Base-by-base conservation (phyloP, 2,113 vertebrate genomes). In the Semicossyphus pulcher region DNA sequence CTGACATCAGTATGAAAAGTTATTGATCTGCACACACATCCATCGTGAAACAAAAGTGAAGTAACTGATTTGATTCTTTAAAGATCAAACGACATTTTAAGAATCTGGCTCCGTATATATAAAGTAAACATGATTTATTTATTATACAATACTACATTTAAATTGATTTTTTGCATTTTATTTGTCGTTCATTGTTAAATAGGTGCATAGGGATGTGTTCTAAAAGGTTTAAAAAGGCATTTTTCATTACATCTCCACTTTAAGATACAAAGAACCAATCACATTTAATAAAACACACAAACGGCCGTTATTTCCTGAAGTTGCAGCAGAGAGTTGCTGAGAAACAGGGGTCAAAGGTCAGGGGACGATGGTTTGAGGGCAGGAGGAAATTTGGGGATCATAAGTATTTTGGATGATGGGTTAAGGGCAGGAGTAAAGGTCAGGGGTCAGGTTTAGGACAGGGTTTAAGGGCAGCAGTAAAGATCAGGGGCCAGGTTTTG, bases 261-360 rank as follows among this genome's bases (percentile, higher is more conserved):
- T 44, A 44, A 44, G 16, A 44, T 44, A 44, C 18, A 44, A n/a
- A 44, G 16, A 44, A 44, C 41, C 41, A 44, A 20, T 44, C 20
- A 26, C 25, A 41, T 51, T 32, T 59, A 39, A 70, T 39, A 41
- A 59, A 60, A 52, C 21, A 32, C 16, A 65, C n/a, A 28, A 28
- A 20, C 31, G 12, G 28, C 8, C 14, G 10, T 44, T n/a, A 44
- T 44, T 44, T 44, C 41, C 10, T 14, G 7, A 16, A 57, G 21
- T 23, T 37, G 34, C 9, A 39, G n/a, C 14, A 34, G 9, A 15
- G 21, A 57, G 2, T 23, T 36, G 20, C 7, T 28, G 12, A 31
- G 2, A 2, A 18, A 44, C 18, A n/a, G 20, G 8, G 36, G 23
- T 59, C 56, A 59, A 7, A 10, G 59, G 4, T 48, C 21, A 25